Evolutionary conservation across 1,140 invertebrate genomes (phyloP).

Genomic region (Pomacea maculata): DNA sequence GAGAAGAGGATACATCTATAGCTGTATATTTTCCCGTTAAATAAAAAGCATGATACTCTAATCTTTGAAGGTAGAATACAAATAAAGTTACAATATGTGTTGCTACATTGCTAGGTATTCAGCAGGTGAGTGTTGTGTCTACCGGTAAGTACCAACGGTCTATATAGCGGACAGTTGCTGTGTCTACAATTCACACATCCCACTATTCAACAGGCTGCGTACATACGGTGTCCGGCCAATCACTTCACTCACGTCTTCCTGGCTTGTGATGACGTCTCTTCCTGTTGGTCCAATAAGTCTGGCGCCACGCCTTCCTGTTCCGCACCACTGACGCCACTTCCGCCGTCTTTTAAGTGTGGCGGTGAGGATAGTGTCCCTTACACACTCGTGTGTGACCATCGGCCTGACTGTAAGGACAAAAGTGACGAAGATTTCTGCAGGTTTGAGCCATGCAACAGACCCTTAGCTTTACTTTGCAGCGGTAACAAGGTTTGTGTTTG

Average conservation of each 20-base stretch:
- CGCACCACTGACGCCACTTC: slow-evolving; percentile 3
- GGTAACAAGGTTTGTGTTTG: too few relatives aligned
- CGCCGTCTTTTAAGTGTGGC: background rate
- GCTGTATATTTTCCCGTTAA: too few relatives aligned
- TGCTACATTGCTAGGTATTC: too few relatives aligned
- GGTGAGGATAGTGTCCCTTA: background rate
- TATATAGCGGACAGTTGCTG: too few relatives aligned
- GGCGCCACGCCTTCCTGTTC: background rate
- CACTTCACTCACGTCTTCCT: slow-evolving; percentile 7
- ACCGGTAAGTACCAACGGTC: too few relatives aligned
- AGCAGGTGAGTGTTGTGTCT: too few relatives aligned
- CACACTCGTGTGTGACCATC: slow-evolving; percentile 23
- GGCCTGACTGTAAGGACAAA: slow-evolving; percentile 2
- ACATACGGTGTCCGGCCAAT: background rate
- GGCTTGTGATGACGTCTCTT: background rate
- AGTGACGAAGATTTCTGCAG: slow-evolving; percentile 20
- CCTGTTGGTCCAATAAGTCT: background rate
- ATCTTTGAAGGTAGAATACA: too few relatives aligned
- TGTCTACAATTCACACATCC: too few relatives aligned
- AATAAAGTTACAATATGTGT: too few relatives aligned
- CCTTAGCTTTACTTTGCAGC: too few relatives aligned
- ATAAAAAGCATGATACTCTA: too few relatives aligned
- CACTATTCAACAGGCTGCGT: background rate
- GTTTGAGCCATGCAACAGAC: background rate
- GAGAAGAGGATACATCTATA: too few relatives aligned